A percentile compares a stretch with the other conserved stretches of the same genome.
These are phyloP conservation scores for Leptopilina myrica DNA, from an alignment of 2,888 invertebrate species.

Conservation along the genomic window DNA sequence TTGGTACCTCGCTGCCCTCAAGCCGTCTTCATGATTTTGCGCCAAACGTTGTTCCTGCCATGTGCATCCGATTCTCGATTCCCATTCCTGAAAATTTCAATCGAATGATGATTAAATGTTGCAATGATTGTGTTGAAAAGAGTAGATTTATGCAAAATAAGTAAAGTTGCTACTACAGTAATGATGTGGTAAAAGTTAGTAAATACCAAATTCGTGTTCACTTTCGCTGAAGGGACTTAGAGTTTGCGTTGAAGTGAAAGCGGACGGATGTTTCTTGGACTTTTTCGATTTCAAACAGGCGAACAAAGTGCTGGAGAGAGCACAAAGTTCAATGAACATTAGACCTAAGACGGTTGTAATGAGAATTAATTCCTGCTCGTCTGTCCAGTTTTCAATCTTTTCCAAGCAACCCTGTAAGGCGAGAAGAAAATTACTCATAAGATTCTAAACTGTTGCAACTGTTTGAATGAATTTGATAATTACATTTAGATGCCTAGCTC, in stretches of 20 bases:
- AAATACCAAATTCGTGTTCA: conserved; percentile 70
- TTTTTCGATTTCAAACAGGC: conserved; percentile 83
- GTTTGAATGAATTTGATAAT: conserved; percentile 30
- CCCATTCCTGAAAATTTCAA: conserved; percentile 59
- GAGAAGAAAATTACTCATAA: conserved; percentile 42
- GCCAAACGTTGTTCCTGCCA: conserved; percentile 70
- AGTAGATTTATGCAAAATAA: too few relatives aligned
- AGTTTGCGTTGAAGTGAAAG: conserved; percentile 73
- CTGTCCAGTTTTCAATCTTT: conserved; percentile 86
- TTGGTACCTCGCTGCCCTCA: conserved; percentile 70
- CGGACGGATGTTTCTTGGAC: conserved; percentile 75
- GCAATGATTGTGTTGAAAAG: too few relatives aligned
- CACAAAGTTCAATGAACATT: conserved; percentile 85
- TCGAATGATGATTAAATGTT: not conserved
- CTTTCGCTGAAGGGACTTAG: conserved; percentile 70
- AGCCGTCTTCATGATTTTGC: conserved; percentile 75
- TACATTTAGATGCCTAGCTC: conserved; percentile 81
- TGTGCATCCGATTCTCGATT: conserved; percentile 71
- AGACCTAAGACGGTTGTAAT: conserved; percentile 82
- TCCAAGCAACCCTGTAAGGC: conserved; percentile 82
- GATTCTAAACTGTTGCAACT: too few relatives aligned
- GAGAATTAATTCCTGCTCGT: conserved; percentile 85
- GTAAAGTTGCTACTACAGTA: too few relatives aligned
- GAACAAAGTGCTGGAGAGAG: conserved; percentile 84
- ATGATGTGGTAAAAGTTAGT: too few relatives aligned